Evolutionary conservation across 1,140 invertebrate genomes (phyloP), one percentile per base, ranked within the genome.

Genomic region (Drosophila ercepeae): DNA sequence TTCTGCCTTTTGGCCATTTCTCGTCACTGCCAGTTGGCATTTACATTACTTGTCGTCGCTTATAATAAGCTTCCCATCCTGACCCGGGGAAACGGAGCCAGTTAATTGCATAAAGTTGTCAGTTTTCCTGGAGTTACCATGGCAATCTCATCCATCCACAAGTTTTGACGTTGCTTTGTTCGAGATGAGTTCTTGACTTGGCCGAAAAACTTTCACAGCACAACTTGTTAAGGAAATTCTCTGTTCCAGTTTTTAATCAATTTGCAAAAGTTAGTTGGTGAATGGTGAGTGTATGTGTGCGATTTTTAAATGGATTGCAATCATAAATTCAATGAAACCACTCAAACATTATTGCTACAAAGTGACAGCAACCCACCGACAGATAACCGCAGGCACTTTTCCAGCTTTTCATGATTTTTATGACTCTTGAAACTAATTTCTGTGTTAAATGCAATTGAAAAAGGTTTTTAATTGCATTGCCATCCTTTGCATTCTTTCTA

Each of bases 381-480:
- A 67, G 64, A 68, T 53, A 67, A 67, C 61, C 64, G 61, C 64
- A 68, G 64, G 64, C 61, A 67, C 64, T 68, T 68, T 64, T 11
- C 16, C 39, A 34, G 64, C 61, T 67, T 68, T 67, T 67, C 63
- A 65, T 41, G 23, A 44, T 67, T 67, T 67, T 68, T 67, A 67
- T 68, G 19, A 16, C 61, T 23, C 61, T 67, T 52, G 61, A 67
- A 68, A 68, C 64, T 68, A 68, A 68, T 67, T 67, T 53, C 46
- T 39, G 64, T 67, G 64, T 67, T 53, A 67, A 67, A 67, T 67
- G 64, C 60, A 67, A 67, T 68, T 67, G 61, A 67, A 68, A 68
- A 53, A 36, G 61, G 61, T 53, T 67, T 68, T 68, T 68, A 68
- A 68, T 68, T 68, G 64, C 61, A 67, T 68, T 53, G 60, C 34